Conservation (phyloP, 2,797 vertebrate species). For the Gallinago solitaria region DNA sequence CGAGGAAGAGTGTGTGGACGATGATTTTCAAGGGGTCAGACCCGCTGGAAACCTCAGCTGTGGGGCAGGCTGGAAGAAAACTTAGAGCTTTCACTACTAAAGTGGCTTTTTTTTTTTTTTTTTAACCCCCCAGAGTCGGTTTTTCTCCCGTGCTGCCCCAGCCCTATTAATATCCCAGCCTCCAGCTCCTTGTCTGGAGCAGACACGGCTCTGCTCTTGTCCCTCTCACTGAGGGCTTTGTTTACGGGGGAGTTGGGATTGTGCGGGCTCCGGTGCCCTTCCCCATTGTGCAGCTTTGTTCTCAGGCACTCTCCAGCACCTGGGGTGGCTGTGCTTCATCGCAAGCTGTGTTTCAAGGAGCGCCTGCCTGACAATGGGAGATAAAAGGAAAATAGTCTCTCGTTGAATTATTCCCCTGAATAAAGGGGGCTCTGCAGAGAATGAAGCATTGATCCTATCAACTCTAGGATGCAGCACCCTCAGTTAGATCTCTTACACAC, state of each 20-base stretch:
- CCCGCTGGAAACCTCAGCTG: not conserved
- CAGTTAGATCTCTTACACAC: constrained; percentile 68
- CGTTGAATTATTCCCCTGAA: constrained; percentile 61
- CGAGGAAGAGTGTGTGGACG: not conserved
- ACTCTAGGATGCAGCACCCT: constrained; percentile 28
- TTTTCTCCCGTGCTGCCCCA: constrained; percentile 38
- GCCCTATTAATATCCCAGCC: not conserved
- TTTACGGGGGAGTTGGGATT: constrained; percentile 28
- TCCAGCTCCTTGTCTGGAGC: constrained; percentile 3
- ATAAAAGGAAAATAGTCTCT: constrained; percentile 64
- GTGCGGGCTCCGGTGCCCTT: constrained; percentile 23
- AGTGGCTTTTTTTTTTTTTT: not conserved
- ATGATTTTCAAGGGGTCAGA: not conserved
- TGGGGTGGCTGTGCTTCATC: constrained; percentile 51
- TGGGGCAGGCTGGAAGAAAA: not conserved
- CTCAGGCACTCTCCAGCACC: constrained; percentile 56
- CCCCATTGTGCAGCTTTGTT: constrained; percentile 58
- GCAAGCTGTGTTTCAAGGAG: constrained; percentile 51
- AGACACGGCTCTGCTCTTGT: not conserved
- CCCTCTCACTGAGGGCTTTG: constrained; percentile 49
- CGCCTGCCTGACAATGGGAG: constrained; percentile 65
- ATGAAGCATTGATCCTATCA: constrained; percentile 67
- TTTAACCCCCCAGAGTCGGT: not conserved
- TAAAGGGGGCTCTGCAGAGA: constrained; percentile 65
- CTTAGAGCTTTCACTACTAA: not conserved